Conservation (phyloP, 37 sponge, comb jelly and placozoan species). For the Axinella damicornis region DNA sequence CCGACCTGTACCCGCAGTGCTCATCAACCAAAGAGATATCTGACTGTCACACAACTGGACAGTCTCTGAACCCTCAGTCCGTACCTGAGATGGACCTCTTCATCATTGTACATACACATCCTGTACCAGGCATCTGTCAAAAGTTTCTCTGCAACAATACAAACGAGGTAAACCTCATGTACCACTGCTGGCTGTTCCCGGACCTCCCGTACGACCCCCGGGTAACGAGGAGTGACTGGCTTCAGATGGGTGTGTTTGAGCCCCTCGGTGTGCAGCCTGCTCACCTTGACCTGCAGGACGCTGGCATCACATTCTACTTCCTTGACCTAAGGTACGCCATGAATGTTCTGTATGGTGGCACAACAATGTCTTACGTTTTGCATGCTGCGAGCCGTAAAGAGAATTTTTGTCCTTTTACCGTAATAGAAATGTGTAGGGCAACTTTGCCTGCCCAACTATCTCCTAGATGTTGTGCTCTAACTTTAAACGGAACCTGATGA, state of each 20-base stretch:
- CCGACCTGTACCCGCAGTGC: no score
- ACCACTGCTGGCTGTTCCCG: constrained; percentile 80
- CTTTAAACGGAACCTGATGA: no score
- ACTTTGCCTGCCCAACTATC: no score
- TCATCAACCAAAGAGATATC: no score
- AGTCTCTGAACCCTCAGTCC: not conserved
- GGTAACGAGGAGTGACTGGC: constrained; percentile 20
- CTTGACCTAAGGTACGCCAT: constrained; percentile 63
- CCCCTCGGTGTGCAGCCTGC: constrained; percentile 67
- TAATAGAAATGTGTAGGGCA: no score
- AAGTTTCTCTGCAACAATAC: constrained; percentile 83
- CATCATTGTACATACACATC: constrained; percentile 67
- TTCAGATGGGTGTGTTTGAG: constrained; percentile 82
- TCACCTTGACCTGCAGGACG: constrained; percentile 76
- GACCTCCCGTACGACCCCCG: constrained; percentile 36
- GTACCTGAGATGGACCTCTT: constrained; percentile 63
- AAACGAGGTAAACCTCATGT: constrained; percentile 79
- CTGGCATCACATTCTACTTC: constrained; percentile 64
- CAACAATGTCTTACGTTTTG: no score
- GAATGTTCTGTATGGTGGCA: no score
- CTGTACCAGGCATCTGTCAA: constrained; percentile 67
- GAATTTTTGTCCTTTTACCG: no score
- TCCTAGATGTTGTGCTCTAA: no score
- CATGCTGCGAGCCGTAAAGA: no score
- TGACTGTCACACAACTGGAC: not conserved